These are phyloP conservation scores for Nothura maculosa DNA, from an alignment of 2,797 vertebrate genomes.

Conservation along the genomic window DNA sequence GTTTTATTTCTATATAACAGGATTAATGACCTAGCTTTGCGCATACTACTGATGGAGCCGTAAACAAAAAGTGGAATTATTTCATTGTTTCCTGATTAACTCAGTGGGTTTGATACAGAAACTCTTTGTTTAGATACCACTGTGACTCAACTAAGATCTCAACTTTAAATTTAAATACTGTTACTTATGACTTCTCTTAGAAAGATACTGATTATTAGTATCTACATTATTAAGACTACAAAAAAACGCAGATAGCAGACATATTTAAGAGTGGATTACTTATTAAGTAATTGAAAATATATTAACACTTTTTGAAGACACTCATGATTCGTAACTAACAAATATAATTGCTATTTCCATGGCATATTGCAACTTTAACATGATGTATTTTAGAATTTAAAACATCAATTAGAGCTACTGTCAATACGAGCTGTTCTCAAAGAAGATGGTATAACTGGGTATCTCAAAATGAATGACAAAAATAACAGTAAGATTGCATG, in stretches of 20 bases:
- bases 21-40: background rate
- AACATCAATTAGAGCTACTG: background rate
- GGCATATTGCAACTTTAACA: background rate
- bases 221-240: no score
- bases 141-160: background rate
- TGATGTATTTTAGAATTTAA: background rate
- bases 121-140: background rate
- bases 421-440: background rate
- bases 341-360: background rate
- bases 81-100: background rate
- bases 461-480: background rate
- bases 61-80: background rate
- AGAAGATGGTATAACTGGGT: background rate
- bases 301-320: background rate
- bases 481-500: background rate
- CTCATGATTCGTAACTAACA: background rate
- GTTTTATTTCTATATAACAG: background rate
- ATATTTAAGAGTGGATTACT: background rate
- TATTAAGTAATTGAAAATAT: background rate
- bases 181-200: background rate
- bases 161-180: background rate
- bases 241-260: background rate
- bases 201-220: background rate
- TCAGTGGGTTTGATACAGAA: background rate
- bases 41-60: background rate